Conservation (phyloP, 1,140 invertebrate species). For the Chrysomallon squamiferum region DNA sequence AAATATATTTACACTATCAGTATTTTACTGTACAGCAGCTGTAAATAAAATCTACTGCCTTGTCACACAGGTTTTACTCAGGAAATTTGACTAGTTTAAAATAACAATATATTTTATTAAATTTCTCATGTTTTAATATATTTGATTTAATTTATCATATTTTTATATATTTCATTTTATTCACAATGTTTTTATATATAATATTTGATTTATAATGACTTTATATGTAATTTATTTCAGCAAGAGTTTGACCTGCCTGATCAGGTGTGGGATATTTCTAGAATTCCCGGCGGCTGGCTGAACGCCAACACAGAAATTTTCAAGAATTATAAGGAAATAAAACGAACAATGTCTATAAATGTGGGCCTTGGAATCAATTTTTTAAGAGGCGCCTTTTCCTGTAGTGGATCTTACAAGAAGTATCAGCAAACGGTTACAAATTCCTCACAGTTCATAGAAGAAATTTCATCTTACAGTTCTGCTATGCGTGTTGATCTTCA, state of each 20-base stretch:
- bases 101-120: no score
- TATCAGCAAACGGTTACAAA: slow-evolving; percentile 15
- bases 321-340: slow-evolving; percentile 9
- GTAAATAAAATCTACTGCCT: no score
- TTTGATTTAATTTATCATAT: no score
- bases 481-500: slow-evolving; percentile 2
- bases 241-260: slow-evolving; percentile 12
- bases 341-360: not conserved
- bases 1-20: no score
- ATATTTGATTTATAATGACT: no score
- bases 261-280: slow-evolving; percentile 12
- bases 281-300: slow-evolving; percentile 15
- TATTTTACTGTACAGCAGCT: no score
- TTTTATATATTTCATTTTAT: no score
- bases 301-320: slow-evolving; percentile 7
- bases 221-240: not conserved
- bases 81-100: no score
- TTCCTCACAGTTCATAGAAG: slow-evolving; percentile 2
- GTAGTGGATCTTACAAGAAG: slow-evolving; percentile 13
- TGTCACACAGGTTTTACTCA: no score
- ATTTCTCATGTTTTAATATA: no score
- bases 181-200: no score
- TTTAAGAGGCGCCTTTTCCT: slow-evolving; percentile 18
- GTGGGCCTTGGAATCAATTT: not conserved
- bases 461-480: slow-evolving; percentile 9